Base-by-base conservation (phyloP, 2,113 vertebrate species). In the Alces alces region DNA sequence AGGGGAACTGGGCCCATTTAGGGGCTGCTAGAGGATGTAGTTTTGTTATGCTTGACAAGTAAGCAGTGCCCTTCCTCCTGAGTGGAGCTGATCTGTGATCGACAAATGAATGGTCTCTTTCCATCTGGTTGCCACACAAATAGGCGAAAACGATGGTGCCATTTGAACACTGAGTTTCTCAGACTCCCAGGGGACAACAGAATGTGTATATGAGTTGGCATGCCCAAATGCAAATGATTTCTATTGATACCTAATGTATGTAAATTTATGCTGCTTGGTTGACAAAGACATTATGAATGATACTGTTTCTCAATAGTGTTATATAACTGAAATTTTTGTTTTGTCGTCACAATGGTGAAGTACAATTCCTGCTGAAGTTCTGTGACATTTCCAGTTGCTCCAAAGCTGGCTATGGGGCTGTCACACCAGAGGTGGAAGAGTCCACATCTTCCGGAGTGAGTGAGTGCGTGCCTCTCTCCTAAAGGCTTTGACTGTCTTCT, bases 141-240 rank as follows among this genome's bases (percentile, higher is more conserved):
- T n/a, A 12, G 86, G 33, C 6, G 23, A 52, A 16, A 88, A 27
- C 1, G 0, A 0, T 17, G 54, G 27, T 86, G 84, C 30, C 85
- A 2, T 36, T 78, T 43, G 64, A 89, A n/a, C 17, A 27, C 1
- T 19, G 79, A n/a, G 16, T 79, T 82, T 96, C 66, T 91, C 88
- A 61, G 82, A n/a, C 15, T 89, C 87, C 43, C 87, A 23, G 25
- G 83, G 88, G 88, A 64, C 43, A 7, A 25, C 84, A 96, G 93
- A 27, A 7, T 80, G 52, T 64, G 52, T 88, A 0, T 80, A 9
- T 78, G 94, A 89, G 90, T 43, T 52, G 78, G 47, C 80, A n/a
- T 11, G 43, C 90, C 92, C 90, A 39, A 17, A 58, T 66, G 87
- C 84, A 96, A 54, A 91, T 96, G 25, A 47, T 55, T 79, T 85